phyloP scores from a whole-genome alignment of 2,113 vertebrate genomes.

The Vulpes ferrilata region DNA sequence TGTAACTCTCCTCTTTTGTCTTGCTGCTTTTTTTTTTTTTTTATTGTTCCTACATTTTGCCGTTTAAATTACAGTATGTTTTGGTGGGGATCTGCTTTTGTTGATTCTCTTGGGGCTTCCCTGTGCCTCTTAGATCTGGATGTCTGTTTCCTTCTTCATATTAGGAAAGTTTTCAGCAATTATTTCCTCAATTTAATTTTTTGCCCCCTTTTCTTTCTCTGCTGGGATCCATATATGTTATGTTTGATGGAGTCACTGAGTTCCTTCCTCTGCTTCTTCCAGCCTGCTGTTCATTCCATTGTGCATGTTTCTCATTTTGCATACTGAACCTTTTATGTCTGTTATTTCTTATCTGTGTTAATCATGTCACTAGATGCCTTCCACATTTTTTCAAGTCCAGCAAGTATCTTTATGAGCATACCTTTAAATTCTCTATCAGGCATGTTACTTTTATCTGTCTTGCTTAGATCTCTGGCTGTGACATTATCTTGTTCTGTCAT shows the following conservation, averaged over 20 bases:
- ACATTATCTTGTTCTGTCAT: neutral
- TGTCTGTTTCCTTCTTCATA: neutral
- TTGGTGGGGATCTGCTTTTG: neutral
- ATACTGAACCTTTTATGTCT: neutral
- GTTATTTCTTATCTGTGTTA: neutral
- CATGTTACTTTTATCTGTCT: neutral
- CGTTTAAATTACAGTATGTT: neutral
- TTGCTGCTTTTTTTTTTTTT: neutral
- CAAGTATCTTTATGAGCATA: neutral
- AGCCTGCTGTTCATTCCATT: neutral
- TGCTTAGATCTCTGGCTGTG: neutral
- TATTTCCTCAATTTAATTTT: neutral
- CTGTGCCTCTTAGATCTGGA: neutral
- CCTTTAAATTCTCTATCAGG: neutral
- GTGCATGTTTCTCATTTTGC: neutral
- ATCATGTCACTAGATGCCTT: neutral
- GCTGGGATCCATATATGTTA: neutral
- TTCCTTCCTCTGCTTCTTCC: neutral
- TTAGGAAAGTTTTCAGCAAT: neutral
- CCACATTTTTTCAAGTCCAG: neutral
- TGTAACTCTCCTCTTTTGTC: neutral
- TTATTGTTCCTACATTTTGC: neutral
- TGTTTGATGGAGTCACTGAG: neutral
- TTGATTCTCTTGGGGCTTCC: neutral
- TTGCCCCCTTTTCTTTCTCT: neutral